Base-by-base conservation (phyloP, 1,140 invertebrate genomes). In the Aphelinus certus region DNA sequence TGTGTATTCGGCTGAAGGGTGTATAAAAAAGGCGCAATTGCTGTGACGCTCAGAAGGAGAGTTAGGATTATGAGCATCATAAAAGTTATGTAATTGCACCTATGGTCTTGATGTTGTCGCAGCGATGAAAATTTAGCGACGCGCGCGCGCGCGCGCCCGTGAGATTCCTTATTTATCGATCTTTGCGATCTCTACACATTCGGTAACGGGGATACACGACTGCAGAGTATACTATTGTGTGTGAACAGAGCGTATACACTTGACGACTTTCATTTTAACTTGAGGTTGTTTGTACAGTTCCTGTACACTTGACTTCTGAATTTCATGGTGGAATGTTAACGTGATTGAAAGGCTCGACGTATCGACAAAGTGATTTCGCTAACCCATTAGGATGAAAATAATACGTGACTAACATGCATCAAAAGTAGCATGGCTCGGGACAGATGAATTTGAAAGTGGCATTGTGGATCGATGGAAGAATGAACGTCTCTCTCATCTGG, bases 101-200 rank as follows among this genome's bases (percentile, higher is more conserved):
- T 82, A 83, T 79, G 82, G 80, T 71, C 81, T 74, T 76, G 72
- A 66, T 73, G 55, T 68, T 64, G 61, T 73, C 68, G 70, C 72
- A 75, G 58, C 77, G 74, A 83, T 81, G 81, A 82, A 79, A 80
- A 71, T 78, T 63, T 62, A 26, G 26, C 26, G 26, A 26, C 26
- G 26, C 26, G 26, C 26, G 26, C 26, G 26, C 26, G 26, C 26
- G 26, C 26, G 26, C 26, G 26, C 26, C 26, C 71, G 76, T 75
- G 65, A 76, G 79, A 80, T 73, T 74, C 83, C 82, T 83, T 85
- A 82, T 26, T 26, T 84, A 85, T 81, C 78, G 83, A 81, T 80
- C 57, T 56, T 62, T 51, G 26, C 64, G 49, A 75, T 71, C 82
- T 83, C 81, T 81, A 83, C 83, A 80, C 82, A 83, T 83, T 83